phyloP scores from a whole-genome alignment of 2,797 vertebrate genomes.

The Potorous gilbertii region DNA sequence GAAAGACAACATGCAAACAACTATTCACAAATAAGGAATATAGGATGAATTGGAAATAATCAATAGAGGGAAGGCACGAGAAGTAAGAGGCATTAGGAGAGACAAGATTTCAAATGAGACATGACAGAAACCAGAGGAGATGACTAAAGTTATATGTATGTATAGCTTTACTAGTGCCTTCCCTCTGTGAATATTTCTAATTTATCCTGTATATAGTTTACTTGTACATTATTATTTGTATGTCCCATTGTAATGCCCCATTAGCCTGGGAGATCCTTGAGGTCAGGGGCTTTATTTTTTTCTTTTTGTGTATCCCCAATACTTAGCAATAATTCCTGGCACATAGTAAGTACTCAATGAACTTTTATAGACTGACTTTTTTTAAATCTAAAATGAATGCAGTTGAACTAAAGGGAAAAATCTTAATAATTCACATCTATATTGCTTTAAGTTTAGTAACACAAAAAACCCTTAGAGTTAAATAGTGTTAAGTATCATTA shows the following conservation, averaged over 20 bases:
- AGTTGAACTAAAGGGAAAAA: too few relatives aligned
- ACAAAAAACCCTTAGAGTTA: neutral
- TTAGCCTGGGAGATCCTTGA: conserved; percentile 11
- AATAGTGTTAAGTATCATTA: neutral
- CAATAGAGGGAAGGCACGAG: neutral
- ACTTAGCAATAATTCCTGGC: neutral
- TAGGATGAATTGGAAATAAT: neutral
- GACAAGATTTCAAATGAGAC: neutral
- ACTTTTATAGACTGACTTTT: neutral
- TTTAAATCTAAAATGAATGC: neutral
- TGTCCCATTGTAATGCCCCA: neutral
- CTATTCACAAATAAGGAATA: neutral
- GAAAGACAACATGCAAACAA: neutral
- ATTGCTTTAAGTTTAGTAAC: neutral
- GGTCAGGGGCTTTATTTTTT: neutral
- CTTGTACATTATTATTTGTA: neutral
- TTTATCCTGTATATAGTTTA: neutral
- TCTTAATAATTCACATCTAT: neutral
- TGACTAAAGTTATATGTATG: neutral
- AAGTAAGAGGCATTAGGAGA: neutral
- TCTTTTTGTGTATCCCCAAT: neutral
- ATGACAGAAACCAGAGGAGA: neutral
- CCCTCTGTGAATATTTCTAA: neutral
- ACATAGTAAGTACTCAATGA: conserved; percentile 2
- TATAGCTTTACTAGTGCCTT: neutral